Percentiles rank a stretch among this genome's conserved stretches.
phyloP scores from a whole-genome alignment of 2,797 vertebrate species.

The Cynodonichthys magdalenae region DNA sequence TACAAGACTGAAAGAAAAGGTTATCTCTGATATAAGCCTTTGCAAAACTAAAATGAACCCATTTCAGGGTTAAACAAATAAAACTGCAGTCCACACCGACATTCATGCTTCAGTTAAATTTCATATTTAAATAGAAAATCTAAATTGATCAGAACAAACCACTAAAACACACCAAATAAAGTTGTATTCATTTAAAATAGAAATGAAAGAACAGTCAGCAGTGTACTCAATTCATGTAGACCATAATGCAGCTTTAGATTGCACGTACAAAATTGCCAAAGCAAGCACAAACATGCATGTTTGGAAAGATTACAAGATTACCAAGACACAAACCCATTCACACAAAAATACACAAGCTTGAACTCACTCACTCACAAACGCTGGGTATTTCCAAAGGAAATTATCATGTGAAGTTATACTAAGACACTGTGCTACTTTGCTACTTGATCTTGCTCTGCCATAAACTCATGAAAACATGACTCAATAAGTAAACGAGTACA shows the following conservation, averaged over 20 bases:
- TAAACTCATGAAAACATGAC: slow-evolving; percentile 39
- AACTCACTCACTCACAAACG: slow-evolving; percentile 27
- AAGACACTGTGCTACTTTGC: slow-evolving; percentile 39
- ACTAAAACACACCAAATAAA: slow-evolving; percentile 16
- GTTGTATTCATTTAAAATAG: slow-evolving; percentile 33
- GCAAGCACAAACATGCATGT: slow-evolving; percentile 42
- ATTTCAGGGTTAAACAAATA: slow-evolving; percentile 3
- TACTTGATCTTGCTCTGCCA: slow-evolving; percentile 33
- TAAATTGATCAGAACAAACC: not conserved
- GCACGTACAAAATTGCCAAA: slow-evolving; percentile 16
- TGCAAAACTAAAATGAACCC: slow-evolving; percentile 4
- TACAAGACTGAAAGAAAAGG: slow-evolving; percentile 60
- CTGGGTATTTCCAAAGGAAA: slow-evolving; percentile 74
- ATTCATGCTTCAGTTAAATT: too few relatives aligned
- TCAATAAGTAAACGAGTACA: too few relatives aligned
- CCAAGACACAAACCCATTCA: slow-evolving; percentile 13
- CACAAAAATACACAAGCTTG: slow-evolving; percentile 13
- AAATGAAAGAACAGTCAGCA: not conserved
- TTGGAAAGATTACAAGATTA: slow-evolving; percentile 41
- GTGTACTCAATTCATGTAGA: slow-evolving; percentile 24
- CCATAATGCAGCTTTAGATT: slow-evolving; percentile 29
- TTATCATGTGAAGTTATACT: slow-evolving; percentile 52
- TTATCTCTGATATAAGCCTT: slow-evolving; percentile 38
- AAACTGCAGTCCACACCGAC: slow-evolving; percentile 3
- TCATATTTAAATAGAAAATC: not conserved